These are phyloP conservation scores for Trypoxylus dichotomus DNA, from an alignment of 1,140 invertebrate species.

Conservation along the genomic window DNA sequence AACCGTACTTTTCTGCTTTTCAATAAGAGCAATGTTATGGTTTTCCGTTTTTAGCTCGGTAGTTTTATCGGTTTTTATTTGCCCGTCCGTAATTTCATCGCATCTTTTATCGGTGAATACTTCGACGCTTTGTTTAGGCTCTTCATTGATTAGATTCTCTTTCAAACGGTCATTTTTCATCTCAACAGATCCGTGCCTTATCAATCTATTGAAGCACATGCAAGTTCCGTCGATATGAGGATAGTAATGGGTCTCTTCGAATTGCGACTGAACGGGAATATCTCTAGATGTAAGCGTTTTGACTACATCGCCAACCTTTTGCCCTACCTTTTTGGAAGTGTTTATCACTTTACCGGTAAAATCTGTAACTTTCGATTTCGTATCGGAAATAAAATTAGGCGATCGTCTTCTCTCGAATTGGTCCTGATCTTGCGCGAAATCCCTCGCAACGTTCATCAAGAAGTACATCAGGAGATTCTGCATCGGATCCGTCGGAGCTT, in stretches of 20 bases:
- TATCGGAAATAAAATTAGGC: neutral
- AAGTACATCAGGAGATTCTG: conserved; percentile 21
- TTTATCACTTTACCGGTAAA: neutral
- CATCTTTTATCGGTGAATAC: neutral
- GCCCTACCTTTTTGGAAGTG: neutral
- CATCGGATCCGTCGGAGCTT: neutral
- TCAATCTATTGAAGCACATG: conserved; percentile 10
- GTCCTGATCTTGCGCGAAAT: conserved; percentile 13
- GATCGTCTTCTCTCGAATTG: conserved; percentile 4
- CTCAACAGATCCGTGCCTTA: conserved; percentile 3
- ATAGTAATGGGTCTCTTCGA: neutral
- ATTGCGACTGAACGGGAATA: neutral
- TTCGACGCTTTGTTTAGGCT: neutral
- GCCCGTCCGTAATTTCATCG: neutral
- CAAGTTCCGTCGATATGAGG: conserved; percentile 19
- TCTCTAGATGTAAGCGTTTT: conserved; percentile 16
- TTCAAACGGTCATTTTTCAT: neutral
- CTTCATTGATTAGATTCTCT: neutral
- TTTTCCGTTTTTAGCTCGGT: neutral
- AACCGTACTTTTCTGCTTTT: neutral
- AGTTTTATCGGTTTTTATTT: neutral
- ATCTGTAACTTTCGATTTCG: neutral
- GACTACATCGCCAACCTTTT: neutral
- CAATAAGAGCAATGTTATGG: neutral
- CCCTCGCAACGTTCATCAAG: conserved; percentile 20